Base-by-base conservation (phyloP, 2,797 vertebrate species). In the Amblyopsis hoosieri region DNA sequence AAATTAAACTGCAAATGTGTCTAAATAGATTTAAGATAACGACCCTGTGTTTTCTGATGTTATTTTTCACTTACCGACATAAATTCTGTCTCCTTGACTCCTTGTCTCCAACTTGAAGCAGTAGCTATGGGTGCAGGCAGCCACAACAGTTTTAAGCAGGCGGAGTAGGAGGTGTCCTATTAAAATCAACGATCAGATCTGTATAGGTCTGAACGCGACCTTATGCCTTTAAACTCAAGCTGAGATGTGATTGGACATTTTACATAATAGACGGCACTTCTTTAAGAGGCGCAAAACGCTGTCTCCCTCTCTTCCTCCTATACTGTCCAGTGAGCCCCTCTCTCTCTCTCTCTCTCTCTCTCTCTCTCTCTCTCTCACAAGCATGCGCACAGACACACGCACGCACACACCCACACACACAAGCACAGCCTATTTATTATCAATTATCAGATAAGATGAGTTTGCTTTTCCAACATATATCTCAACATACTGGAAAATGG, bases 181-280 rank as follows among this genome's bases (percentile, higher is more conserved):
- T 54, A 33, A 64, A 57, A 66, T 33, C 67, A 3, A 54, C 54
- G 78, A 69, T 45, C 54, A 50, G 31, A 64, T 74, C 74, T 3
- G 58, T 69, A 63, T 60, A 17, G 53, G 67, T 83, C 81, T 83
- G 79, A 76, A 84, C 83, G 87, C 85, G 72, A 81, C 87, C 78
- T 75, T 46, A 33, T 66, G 64, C 69, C 78, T 80, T 78, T 23
- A 17, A 19, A 12, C 9, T 69, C 79, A 23, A 63, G 55, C 79
- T 17, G 70, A 58, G 83, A 86, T 77, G 82, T 61, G 83, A 84
- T 54, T 78, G 81, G 74, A 78, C 82, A 70, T 69, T 80, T 90
- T 90, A 90, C 85, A 79, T 89, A 87, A 90, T 76, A 66, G 46
- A 54, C 47, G 57, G 46, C 31, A 3, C 29, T 49, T 49, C 29